Evolutionary conservation across 1,140 invertebrate genomes (phyloP).

Genomic region (Schlechtendalia chinensis): DNA sequence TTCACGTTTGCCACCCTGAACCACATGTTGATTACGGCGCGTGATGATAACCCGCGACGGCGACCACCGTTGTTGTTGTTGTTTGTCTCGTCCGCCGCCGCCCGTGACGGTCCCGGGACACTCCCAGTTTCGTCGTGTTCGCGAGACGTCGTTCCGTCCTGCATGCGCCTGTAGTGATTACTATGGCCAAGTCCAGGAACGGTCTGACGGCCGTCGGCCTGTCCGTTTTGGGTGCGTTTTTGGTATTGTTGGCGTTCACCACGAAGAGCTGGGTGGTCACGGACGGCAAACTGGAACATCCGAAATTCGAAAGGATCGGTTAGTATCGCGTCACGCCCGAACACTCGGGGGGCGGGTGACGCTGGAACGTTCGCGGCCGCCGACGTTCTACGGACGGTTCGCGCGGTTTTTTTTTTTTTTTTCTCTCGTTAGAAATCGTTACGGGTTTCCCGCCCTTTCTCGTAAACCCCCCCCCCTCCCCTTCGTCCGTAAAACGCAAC

Average conservation of each 20-base stretch:
- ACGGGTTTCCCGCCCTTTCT: too few species aligned
- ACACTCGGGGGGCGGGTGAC: neutral
- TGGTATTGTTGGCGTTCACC: conserved; percentile 82
- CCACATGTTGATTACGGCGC: conserved; percentile 34
- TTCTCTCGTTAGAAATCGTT: too few species aligned
- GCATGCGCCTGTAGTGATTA: conserved; percentile 32
- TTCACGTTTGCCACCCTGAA: conserved; percentile 39
- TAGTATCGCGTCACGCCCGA: conserved; percentile 55
- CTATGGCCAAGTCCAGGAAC: conserved; percentile 64
- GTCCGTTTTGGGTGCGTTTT: conserved; percentile 67
- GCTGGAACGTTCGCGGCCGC: too few species aligned
- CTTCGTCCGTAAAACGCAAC: too few species aligned
- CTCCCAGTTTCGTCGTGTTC: conserved; percentile 34
- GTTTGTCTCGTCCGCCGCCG: conserved; percentile 17
- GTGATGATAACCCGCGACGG: conserved; percentile 12
- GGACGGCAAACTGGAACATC: conserved; percentile 74
- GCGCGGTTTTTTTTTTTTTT: too few species aligned
- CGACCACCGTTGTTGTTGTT: conserved; percentile 4
- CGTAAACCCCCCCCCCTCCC: neutral
- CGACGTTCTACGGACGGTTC: too few species aligned
- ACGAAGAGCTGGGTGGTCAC: conserved; percentile 91
- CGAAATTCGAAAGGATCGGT: conserved; percentile 80
- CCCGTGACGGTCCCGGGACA: neutral
- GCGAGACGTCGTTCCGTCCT: neutral
- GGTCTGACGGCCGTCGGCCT: conserved; percentile 69